phyloP scores from a whole-genome alignment of 2,888 invertebrate species.

The Azorinus chamasolen region DNA sequence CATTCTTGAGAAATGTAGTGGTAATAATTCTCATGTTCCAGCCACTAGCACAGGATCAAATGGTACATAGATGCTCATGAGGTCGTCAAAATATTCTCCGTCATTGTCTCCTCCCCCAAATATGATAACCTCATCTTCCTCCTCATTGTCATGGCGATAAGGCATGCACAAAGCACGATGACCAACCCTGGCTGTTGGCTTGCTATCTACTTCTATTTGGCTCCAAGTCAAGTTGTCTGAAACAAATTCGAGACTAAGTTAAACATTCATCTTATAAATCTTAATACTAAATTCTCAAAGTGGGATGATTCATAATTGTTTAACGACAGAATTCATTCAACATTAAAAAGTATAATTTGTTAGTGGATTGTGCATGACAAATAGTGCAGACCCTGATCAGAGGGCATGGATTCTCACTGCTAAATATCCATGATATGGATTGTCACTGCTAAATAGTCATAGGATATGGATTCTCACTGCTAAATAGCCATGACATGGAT shows the following conservation, averaged over 20 bases:
- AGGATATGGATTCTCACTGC: no score
- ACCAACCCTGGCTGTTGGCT: constrained; percentile 79
- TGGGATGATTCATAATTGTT: no score
- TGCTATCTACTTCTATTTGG: constrained; percentile 68
- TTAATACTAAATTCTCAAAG: neutral
- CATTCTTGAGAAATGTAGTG: no score
- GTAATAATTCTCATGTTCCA: no score
- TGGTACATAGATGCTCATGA: constrained; percentile 79
- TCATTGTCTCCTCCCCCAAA: constrained; percentile 86
- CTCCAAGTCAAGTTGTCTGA: constrained; percentile 79
- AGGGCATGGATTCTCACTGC: no score
- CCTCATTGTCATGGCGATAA: constrained; percentile 81
- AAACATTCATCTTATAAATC: neutral
- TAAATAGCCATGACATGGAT: no score
- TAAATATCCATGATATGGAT: no score
- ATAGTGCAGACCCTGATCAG: no score
- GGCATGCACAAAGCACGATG: constrained; percentile 83
- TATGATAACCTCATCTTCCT: constrained; percentile 83
- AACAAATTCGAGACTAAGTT: no score
- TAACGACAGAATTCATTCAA: no score
- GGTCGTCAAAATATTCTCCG: constrained; percentile 82
- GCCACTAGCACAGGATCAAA: constrained; percentile 61
- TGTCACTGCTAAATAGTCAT: no score
- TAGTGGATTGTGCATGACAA: no score
- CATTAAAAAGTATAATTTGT: neutral